Evolutionary conservation across 2,797 vertebrate species (phyloP).

Genomic region (Acanthornis magna): DNA sequence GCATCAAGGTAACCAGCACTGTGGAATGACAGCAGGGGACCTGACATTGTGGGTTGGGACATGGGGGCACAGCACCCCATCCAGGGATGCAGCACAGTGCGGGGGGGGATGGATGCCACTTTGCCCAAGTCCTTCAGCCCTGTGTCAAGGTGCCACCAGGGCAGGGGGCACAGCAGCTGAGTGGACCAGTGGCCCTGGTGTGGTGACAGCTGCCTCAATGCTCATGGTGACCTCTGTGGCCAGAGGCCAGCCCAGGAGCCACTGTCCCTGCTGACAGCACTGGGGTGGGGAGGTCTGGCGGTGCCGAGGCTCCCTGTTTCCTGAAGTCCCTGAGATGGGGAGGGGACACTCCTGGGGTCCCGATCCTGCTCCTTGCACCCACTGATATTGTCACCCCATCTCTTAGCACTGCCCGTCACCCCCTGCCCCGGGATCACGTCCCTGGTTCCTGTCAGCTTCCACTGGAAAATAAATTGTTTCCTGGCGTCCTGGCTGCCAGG

Average conservation of each 20-base stretch:
- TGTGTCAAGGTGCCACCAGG: accelerated
- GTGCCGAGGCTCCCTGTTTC: neutral
- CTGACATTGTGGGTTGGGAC: accelerated
- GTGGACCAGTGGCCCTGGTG: neutral
- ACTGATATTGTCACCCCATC: neutral
- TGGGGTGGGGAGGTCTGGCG: neutral
- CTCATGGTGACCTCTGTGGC: neutral
- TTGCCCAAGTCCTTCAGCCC: neutral
- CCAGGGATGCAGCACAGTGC: accelerated
- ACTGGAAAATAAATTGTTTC: neutral
- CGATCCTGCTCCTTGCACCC: accelerated
- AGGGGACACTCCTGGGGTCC: neutral
- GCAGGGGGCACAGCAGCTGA: neutral
- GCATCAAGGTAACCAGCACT: neutral
- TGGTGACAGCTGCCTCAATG: neutral
- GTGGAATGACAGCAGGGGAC: neutral
- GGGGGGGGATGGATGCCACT: neutral
- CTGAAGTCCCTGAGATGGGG: neutral
- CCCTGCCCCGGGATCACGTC: neutral
- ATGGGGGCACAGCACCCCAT: accelerated
- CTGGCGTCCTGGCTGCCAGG: neutral
- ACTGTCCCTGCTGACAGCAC: accelerated
- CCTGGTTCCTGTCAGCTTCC: constrained; percentile 17
- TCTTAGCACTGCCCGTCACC: neutral
- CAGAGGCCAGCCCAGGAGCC: neutral